A percentile compares a stretch with the other conserved stretches of the same genome.
Evolutionary conservation across 64 coral and sea anemone genomes (phyloP).

Genomic region (Pocillopora damicornis): DNA sequence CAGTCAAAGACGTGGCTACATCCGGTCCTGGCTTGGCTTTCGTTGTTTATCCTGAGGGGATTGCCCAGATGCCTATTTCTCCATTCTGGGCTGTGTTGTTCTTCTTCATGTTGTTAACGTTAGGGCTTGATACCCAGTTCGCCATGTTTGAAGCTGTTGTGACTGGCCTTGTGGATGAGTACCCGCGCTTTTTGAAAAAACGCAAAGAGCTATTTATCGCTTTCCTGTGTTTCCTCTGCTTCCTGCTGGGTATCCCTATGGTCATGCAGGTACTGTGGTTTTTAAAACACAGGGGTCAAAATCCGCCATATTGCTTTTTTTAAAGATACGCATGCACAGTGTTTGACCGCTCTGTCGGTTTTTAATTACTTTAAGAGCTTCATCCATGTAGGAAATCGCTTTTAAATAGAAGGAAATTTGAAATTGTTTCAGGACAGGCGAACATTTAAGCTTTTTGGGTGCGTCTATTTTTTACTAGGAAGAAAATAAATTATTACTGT

Average conservation of each 20-base stretch:
- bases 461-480: too few relatives aligned
- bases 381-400: too few relatives aligned
- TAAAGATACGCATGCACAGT: too few relatives aligned
- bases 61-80: conserved; percentile 98
- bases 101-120: conserved; percentile 96
- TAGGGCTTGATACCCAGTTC: conserved; percentile 98
- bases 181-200: conserved; percentile 63
- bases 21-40: conserved; percentile 95
- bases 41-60: conserved; percentile 92
- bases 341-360: too few relatives aligned
- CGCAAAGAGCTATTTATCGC: conserved; percentile 90
- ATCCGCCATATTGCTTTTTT: too few relatives aligned
- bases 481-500: too few relatives aligned
- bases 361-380: too few relatives aligned
- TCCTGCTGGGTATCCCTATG: conserved; percentile 87
- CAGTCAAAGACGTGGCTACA: conserved; percentile 77
- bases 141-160: conserved; percentile 98
- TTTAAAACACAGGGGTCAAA: background rate
- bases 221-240: conserved; percentile 78
- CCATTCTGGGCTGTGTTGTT: conserved; percentile 91
- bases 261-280: conserved; percentile 66
- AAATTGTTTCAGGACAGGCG: too few relatives aligned
- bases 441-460: too few relatives aligned
- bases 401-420: too few relatives aligned
- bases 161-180: conserved; percentile 91